These are phyloP conservation scores for Argentina silus DNA, from an alignment of 2,797 vertebrate species.

Conservation along the genomic window DNA sequence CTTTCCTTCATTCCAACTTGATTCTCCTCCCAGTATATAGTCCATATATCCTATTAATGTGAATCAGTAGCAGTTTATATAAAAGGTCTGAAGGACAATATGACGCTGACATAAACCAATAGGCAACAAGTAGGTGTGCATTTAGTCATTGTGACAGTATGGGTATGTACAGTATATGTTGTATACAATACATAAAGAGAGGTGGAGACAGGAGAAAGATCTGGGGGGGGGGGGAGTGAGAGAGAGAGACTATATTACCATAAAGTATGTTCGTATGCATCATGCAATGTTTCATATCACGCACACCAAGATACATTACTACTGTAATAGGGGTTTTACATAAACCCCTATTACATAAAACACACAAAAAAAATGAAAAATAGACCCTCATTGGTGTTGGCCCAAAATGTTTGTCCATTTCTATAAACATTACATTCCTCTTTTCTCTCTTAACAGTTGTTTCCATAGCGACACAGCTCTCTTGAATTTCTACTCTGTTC, in stretches of 20 bases:
- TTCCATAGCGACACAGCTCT: slow-evolving; percentile 83
- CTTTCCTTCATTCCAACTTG: neutral
- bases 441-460: slow-evolving; percentile 73
- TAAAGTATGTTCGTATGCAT: neutral
- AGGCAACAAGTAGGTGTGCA: neutral
- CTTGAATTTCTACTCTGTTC: slow-evolving; percentile 76
- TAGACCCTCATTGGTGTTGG: slow-evolving; percentile 18
- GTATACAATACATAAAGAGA: neutral
- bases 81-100: neutral
- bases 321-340: too few relatives aligned
- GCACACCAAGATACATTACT: neutral
- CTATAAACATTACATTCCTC: slow-evolving; percentile 57
- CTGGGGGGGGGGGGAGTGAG: neutral
- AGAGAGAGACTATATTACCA: neutral
- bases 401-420: slow-evolving; percentile 71
- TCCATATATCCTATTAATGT: neutral
- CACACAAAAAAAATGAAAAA: slow-evolving; percentile 32
- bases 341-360: slow-evolving; percentile 41
- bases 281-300: too few relatives aligned
- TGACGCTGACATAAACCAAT: neutral
- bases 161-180: neutral
- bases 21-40: too few relatives aligned
- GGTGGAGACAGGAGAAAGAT: neutral
- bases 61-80: neutral
- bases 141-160: neutral